Evolutionary conservation across 2,888 invertebrate species (phyloP), one percentile per base, ranked within the genome.

Genomic region (Conchocele bisecta): DNA sequence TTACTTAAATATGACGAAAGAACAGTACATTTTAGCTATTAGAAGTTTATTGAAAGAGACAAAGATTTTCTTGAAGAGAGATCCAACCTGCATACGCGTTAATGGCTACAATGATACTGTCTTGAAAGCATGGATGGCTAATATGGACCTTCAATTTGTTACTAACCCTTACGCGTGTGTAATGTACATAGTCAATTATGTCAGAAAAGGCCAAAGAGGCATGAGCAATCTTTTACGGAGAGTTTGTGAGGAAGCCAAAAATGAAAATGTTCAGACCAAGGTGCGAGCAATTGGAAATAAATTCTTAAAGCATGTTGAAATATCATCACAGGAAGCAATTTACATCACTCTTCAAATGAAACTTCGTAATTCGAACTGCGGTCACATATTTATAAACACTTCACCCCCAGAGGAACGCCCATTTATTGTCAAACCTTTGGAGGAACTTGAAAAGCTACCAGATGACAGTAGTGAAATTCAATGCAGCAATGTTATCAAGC

Each of bases 81-180:
- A n/a, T n/a, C n/a, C n/a, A n/a, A n/a, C n/a, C n/a, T 11, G 35
- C 15, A 64, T 39, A 15, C 15, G 71, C 22, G 33, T 71, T 13
- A 71, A 72, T 41, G 42, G 37, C 29, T 65, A 71, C 26, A 65
- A 65, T 37, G n/a, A n/a, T 37, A 17, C 15, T 28, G 22, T 60
- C 2, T 24, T 71, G 6, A 24, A 22, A 35, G 37, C 39, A n/a
- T 71, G 59, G 56, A 20, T 20, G 35, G 65, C 66, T 11, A 71
- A 71, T 39, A 51, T 51, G 51, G 72, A 72, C 24, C 29, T 66
- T 15, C 72, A 67, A 44, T 72, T 41, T 42, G 57, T 72, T 13
- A 44, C 42, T 15, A 35, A 59, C 58, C 48, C 63, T 3, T 72
- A 71, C 51, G 53, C 56, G 9, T 70, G 64, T 44, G 64, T 39